These are phyloP conservation scores for Epizoanthus rinbou DNA, from an alignment of 92 coral and sea anemone species.

Conservation along the genomic window DNA sequence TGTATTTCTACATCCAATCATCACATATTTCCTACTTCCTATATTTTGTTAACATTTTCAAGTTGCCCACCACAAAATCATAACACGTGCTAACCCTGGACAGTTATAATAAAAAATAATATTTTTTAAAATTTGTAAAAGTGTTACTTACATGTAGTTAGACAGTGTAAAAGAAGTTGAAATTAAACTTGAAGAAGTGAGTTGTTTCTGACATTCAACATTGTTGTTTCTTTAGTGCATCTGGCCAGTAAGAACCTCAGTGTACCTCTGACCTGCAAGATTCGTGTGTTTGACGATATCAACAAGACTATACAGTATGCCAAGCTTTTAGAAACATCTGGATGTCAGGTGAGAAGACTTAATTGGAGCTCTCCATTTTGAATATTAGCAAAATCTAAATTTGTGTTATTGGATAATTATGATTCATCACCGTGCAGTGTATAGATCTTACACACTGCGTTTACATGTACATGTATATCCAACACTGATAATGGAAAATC, in stretches of 20 bases:
- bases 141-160: too few species aligned
- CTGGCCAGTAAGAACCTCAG: constrained; percentile 82
- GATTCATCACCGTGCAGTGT: too few species aligned
- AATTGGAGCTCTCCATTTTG: too few species aligned
- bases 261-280: constrained; percentile 93
- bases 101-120: background rate
- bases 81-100: background rate
- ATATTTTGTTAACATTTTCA: too few species aligned
- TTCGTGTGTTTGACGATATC: constrained; percentile 90
- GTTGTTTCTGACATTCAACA: background rate
- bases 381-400: background rate
- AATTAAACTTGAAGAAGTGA: too few species aligned
- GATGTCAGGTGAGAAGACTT: constrained; percentile 82
- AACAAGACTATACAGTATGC: constrained; percentile 91
- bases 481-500: too few species aligned
- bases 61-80: background rate
- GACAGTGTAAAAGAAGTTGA: too few species aligned
- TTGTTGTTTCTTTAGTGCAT: constrained; percentile 54
- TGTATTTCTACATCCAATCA: too few species aligned
- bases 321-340: constrained; percentile 91
- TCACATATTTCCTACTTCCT: too few species aligned
- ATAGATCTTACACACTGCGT: too few species aligned
- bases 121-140: too few species aligned
- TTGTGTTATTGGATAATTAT: background rate
- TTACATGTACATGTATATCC: too few species aligned